Evolutionary conservation across 2,888 invertebrate genomes (phyloP), one percentile per base, ranked within the genome.

Genomic region (Cynaeus angustus): DNA sequence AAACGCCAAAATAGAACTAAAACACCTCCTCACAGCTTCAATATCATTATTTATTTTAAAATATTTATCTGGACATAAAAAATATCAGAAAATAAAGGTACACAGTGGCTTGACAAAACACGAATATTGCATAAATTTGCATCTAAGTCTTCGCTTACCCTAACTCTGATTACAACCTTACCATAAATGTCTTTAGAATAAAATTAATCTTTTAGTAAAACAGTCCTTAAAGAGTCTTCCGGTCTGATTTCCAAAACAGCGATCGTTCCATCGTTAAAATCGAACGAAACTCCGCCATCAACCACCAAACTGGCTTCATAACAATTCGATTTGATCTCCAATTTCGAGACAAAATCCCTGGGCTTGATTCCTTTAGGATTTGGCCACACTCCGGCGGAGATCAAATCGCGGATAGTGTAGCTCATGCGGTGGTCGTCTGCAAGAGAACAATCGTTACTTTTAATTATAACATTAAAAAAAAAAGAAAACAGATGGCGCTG

Each of bases 321-420:
- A 86, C 99, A 99, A 70, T 95, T 91, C 0, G 98, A 98, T 80
- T 91, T 91, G 21, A 98, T 90, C 55, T 90, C 90, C 58, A 98
- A 89, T 53, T 89, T 90, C 26, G 87, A 86, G 0, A 94, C 94
- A 80, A 92, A 93, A 72, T 94, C 95, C 52, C 95, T 88, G 0
- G 94, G 91, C 38, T 91, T 87, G 58, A 94, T 88, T 0, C 90
- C 91, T 68, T 92, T 90, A n/a, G 94, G 94, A 75, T 90, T 88
- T 0, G 94, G 94, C 91, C 94, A 93, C 28, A 93, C 93, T 71
- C 94, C 94, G 71, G 95, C 94, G 66, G 94, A 91, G 52, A 98
- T 95, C 82, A 97, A 94, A 84, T 99, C 99, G 7, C 99, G 90
- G 46, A 99, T 92, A 0, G 96, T 94, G 83, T 97, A 99, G 68